A percentile compares a stretch with the other conserved stretches of the same genome.
These are phyloP conservation scores for Colossoma macropomum DNA, from an alignment of 2,113 vertebrate species.

Conservation along the genomic window DNA sequence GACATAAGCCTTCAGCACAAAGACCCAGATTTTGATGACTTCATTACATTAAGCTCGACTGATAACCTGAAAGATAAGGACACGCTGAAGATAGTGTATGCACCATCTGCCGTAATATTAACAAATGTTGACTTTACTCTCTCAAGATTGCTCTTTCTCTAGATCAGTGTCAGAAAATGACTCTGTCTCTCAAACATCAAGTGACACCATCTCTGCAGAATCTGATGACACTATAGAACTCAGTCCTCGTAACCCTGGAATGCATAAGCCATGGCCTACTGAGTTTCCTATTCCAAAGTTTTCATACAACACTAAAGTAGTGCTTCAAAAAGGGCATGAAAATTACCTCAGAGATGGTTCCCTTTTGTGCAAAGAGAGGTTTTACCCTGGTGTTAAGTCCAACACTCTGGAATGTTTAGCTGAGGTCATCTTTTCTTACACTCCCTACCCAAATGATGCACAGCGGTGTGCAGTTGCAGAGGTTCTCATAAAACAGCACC, in stretches of 20 bases:
- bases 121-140: conserved; percentile 15
- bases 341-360: conserved; percentile 25
- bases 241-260: conserved; percentile 5
- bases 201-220: conserved; percentile 14
- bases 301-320: conserved; percentile 19
- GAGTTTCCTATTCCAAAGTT: conserved; percentile 19
- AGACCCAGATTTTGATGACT: conserved; percentile 54
- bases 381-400: conserved; percentile 13
- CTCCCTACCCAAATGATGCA: conserved; percentile 21
- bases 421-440: conserved; percentile 13
- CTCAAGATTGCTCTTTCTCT: conserved; percentile 21
- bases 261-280: conserved; percentile 23
- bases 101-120: conserved; percentile 18
- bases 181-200: conserved; percentile 10
- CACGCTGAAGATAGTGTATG: conserved; percentile 51
- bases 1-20: conserved; percentile 41
- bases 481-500: conserved; percentile 19
- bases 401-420: conserved; percentile 22
- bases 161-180: conserved; percentile 23
- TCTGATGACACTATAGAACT: conserved; percentile 18
- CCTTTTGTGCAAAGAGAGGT: conserved; percentile 21
- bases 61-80: conserved; percentile 54
- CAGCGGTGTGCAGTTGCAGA: conserved; percentile 24
- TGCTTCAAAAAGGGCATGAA: conserved; percentile 7
- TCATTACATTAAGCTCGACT: conserved; percentile 51